phyloP scores from a whole-genome alignment of 2,888 invertebrate species.

The Mythimna ferrago region DNA sequence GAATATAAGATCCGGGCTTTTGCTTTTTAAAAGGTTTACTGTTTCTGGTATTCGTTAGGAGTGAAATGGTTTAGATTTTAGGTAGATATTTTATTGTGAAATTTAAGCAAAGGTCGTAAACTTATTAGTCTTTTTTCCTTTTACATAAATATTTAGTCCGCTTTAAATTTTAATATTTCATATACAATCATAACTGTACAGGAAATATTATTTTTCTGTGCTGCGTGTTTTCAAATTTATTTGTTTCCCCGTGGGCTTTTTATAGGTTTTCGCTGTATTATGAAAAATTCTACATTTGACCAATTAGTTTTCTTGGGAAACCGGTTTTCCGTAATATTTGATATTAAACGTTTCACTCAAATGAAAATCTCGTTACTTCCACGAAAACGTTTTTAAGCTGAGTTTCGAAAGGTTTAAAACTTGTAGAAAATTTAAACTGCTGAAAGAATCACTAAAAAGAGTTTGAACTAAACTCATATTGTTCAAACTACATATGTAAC shows the following conservation, averaged over 20 bases:
- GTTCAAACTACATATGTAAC: neutral
- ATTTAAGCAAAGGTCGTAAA: neutral
- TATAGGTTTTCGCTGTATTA: neutral
- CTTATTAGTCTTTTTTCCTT: neutral
- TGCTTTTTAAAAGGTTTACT: constrained; percentile 59
- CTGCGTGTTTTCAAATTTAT: neutral
- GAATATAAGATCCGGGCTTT: constrained; percentile 5
- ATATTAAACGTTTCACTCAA: neutral
- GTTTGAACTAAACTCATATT: constrained; percentile 24
- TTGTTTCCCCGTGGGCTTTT: neutral
- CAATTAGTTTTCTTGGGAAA: neutral
- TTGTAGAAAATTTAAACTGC: constrained; percentile 2
- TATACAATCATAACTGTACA: neutral
- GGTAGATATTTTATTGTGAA: neutral
- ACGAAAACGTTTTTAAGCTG: neutral
- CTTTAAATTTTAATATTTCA: neutral
- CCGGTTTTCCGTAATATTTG: too few species aligned
- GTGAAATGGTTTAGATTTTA: neutral
- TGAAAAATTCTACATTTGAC: neutral
- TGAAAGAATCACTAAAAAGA: constrained; percentile 14
- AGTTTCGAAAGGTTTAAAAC: neutral
- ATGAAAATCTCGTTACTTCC: neutral
- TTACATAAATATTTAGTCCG: neutral
- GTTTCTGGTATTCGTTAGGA: neutral
- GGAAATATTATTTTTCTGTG: neutral